phyloP scores from a whole-genome alignment of 2,888 invertebrate species.

The Suillia variegata region DNA sequence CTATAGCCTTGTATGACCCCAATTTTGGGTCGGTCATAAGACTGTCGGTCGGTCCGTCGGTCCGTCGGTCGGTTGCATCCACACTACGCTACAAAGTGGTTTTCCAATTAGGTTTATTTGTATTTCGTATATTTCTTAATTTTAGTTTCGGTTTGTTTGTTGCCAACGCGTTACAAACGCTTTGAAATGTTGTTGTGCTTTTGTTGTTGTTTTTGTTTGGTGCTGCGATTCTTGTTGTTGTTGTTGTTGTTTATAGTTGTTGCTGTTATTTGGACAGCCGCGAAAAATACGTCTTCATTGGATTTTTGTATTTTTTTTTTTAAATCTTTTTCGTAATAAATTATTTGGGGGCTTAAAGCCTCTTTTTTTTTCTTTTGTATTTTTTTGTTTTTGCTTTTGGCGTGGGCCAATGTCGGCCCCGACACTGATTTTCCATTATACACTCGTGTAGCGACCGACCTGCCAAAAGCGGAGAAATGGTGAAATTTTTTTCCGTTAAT shows the following conservation, averaged over 20 bases:
- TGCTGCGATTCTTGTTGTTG: not conserved
- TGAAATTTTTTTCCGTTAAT: not conserved
- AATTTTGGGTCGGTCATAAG: not conserved
- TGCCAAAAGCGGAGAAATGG: not conserved
- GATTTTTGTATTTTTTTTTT: too few species aligned
- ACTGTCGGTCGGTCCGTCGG: too few species aligned
- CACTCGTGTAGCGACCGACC: not conserved
- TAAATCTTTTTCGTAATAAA: constrained; percentile 23
- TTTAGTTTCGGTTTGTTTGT: too few species aligned
- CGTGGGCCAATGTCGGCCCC: constrained; percentile 15
- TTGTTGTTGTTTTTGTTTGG: constrained; percentile 3
- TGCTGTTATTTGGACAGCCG: not conserved
- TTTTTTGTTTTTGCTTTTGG: too few species aligned
- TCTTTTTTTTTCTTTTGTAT: constrained; percentile 7
- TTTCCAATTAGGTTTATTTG: not conserved
- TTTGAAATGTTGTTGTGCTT: not conserved
- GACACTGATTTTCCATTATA: constrained; percentile 8
- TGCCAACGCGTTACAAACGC: constrained; percentile 22
- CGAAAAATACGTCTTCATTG: constrained; percentile 22
- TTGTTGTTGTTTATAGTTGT: not conserved
- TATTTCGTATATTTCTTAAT: not conserved
- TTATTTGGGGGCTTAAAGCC: constrained; percentile 4
- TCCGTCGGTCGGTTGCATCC: not conserved
- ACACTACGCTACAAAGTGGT: not conserved
- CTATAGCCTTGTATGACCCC: not conserved